Evolutionary conservation across 1,140 invertebrate species (phyloP).

Genomic region (Bombyx mandarina): DNA sequence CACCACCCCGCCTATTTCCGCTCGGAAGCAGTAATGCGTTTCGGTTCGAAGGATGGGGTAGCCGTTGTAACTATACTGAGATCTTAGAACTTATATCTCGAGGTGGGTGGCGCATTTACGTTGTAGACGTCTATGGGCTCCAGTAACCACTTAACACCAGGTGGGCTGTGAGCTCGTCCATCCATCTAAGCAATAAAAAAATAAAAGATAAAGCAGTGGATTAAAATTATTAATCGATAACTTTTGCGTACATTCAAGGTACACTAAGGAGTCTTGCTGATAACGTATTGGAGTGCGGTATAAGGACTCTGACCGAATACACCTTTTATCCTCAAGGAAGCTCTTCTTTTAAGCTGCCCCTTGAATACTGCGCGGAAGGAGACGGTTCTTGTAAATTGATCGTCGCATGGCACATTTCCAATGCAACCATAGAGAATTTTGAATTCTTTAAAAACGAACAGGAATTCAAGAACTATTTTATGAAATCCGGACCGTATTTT

Average conservation of each 20-base stretch:
- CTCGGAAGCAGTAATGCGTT: too few relatives aligned
- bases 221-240: too few relatives aligned
- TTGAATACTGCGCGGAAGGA: constrained; percentile 44
- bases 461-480: constrained; percentile 46
- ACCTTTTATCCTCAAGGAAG: constrained; percentile 38
- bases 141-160: too few relatives aligned
- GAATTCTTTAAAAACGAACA: constrained; percentile 43
- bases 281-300: constrained; percentile 36
- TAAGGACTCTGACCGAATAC: constrained; percentile 45
- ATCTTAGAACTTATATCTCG: too few relatives aligned
- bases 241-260: constrained; percentile 22
- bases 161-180: too few relatives aligned
- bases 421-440: constrained; percentile 48
- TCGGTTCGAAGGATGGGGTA: too few relatives aligned
- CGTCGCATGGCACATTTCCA: constrained; percentile 52
- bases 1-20: too few relatives aligned
- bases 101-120: too few relatives aligned
- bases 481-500: constrained; percentile 22
- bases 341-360: constrained; percentile 22
- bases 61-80: too few relatives aligned
- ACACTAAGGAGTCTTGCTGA: constrained; percentile 34
- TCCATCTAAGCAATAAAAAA: too few relatives aligned
- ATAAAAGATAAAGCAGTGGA: too few relatives aligned
- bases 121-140: too few relatives aligned
- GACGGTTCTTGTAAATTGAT: constrained; percentile 43